These are phyloP conservation scores for Epinephelus awoara DNA, from an alignment of 2,797 vertebrate species.

Conservation along the genomic window DNA sequence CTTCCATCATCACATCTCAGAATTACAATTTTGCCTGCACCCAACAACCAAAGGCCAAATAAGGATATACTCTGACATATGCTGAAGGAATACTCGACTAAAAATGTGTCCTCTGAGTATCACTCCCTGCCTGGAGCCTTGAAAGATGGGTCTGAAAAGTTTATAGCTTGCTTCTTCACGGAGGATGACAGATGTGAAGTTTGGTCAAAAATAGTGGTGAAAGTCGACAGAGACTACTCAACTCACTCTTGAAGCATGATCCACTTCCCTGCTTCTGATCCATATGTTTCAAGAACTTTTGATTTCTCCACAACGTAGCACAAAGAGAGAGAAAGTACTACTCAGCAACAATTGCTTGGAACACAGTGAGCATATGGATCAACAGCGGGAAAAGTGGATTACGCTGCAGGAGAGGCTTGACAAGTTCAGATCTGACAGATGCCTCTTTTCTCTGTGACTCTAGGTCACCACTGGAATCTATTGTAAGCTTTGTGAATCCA, in stretches of 20 bases:
- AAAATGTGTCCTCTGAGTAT: neutral
- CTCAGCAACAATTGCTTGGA: neutral
- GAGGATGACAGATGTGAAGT: neutral
- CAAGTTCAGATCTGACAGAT: constrained; percentile 2
- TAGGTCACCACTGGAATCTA: neutral
- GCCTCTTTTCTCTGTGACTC: neutral
- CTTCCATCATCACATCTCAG: too few relatives aligned
- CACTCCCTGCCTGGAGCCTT: neutral
- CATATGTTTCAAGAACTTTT: neutral
- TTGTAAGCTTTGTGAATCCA: neutral
- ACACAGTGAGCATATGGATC: constrained; percentile 1
- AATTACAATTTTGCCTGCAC: too few relatives aligned
- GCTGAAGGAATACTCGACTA: neutral
- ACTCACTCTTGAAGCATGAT: neutral
- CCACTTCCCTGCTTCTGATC: neutral
- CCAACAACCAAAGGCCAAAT: too few relatives aligned
- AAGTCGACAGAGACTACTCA: neutral
- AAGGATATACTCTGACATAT: neutral
- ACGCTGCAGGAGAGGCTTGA: constrained; percentile 7
- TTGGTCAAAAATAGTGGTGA: neutral
- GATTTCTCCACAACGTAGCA: neutral
- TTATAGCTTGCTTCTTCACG: neutral
- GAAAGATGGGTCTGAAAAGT: neutral
- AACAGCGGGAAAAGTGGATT: constrained; percentile 5
- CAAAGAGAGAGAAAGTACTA: neutral